Conservation (phyloP, 2,113 vertebrate genomes). For the Addax nasomaculatus region DNA sequence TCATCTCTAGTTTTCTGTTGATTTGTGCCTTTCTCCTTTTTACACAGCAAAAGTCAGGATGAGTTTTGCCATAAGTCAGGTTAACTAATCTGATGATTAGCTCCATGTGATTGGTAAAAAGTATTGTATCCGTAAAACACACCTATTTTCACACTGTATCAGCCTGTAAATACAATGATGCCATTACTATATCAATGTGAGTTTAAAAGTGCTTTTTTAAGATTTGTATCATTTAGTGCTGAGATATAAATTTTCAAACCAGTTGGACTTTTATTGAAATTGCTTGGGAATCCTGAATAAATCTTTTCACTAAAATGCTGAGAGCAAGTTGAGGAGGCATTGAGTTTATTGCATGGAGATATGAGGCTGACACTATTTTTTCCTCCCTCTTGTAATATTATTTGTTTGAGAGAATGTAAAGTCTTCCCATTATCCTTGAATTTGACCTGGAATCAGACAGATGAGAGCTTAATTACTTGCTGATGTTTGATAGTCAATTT, state of each 20-base stretch:
- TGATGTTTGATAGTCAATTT: background rate
- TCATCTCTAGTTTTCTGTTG: slow-evolving; percentile 12
- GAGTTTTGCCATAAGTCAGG: background rate
- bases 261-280: slow-evolving; percentile 16
- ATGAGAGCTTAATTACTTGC: background rate
- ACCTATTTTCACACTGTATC: background rate
- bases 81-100: slow-evolving; percentile 30
- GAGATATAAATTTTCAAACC: background rate
- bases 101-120: background rate
- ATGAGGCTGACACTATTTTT: background rate
- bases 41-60: background rate
- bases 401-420: background rate
- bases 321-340: background rate
- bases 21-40: slow-evolving; percentile 15
- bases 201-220: slow-evolving; percentile 31
- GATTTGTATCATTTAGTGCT: slow-evolving; percentile 21
- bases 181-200: background rate
- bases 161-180: slow-evolving; percentile 45
- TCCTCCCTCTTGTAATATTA: background rate
- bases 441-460: background rate
- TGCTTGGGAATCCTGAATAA: background rate
- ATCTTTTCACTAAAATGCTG: background rate
- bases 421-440: background rate
- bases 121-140: background rate
- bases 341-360: background rate